Percentiles rank a stretch among this genome's conserved stretches.
Conservation (phyloP, 2,797 vertebrate genomes). For the Chloroceryle inda region DNA sequence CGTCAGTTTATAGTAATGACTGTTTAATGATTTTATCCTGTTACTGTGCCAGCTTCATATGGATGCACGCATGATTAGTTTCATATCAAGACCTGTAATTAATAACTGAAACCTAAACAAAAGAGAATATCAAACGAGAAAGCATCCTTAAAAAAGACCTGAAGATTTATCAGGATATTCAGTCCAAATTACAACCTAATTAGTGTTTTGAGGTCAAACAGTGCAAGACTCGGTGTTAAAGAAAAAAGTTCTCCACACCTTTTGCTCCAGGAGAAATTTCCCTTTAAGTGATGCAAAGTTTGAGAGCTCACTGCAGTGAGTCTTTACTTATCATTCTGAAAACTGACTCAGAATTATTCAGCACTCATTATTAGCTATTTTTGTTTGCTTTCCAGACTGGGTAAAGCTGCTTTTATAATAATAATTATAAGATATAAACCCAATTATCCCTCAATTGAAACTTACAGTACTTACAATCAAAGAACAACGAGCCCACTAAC, state of each 20-base stretch:
- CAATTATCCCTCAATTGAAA: conserved; percentile 15
- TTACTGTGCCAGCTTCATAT: conserved; percentile 79
- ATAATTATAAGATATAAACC: conserved; percentile 7
- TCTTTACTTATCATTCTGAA: background rate
- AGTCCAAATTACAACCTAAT: conserved; percentile 59
- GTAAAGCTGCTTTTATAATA: background rate
- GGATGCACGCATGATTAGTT: conserved; percentile 81
- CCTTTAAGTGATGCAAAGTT: background rate
- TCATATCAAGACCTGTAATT: conserved; percentile 84
- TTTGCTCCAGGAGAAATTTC: background rate
- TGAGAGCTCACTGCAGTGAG: background rate
- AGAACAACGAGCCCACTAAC: conserved; percentile 21
- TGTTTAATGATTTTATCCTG: conserved; percentile 85
- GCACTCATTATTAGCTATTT: conserved; percentile 8
- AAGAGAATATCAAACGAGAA: conserved; percentile 71
- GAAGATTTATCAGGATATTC: conserved; percentile 57
- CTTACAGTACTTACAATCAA: background rate
- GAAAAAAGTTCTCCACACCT: conserved; percentile 11
- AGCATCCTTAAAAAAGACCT: conserved; percentile 69
- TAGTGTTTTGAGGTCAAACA: conserved; percentile 53
- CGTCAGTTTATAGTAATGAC: conserved; percentile 84
- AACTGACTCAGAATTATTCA: background rate
- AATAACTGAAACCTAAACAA: conserved; percentile 83
- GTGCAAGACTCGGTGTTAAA: background rate
- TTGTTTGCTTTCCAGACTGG: conserved; percentile 40